These are phyloP conservation scores for Avahi laniger DNA, from an alignment of 2,797 vertebrate species.

Conservation along the genomic window DNA sequence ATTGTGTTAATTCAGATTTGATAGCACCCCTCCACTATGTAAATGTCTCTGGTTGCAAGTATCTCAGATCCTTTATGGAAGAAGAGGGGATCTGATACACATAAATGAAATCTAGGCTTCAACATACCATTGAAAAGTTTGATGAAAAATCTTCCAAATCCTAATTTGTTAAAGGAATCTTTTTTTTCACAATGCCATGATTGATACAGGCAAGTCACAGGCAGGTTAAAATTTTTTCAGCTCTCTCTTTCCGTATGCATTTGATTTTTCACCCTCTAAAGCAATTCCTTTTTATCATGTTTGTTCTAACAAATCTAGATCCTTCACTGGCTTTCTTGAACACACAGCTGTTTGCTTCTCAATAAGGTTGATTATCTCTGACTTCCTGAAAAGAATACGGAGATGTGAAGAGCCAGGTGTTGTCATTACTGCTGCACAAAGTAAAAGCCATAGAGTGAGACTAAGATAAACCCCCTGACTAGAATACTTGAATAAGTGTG, in stretches of 20 bases:
- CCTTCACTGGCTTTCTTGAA: conserved; percentile 27
- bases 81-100: not conserved
- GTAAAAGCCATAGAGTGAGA: conserved; percentile 14
- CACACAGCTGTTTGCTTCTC: conserved; percentile 53
- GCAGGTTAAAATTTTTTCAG: not conserved
- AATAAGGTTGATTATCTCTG: conserved; percentile 44
- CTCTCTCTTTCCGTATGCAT: not conserved
- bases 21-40: not conserved
- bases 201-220: not conserved
- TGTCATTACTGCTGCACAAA: not conserved
- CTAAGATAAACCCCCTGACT: not conserved
- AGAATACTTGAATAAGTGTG: not conserved
- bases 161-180: conserved; percentile 36
- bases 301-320: conserved; percentile 54
- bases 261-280: conserved; percentile 57
- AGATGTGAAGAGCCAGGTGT: conserved; percentile 52
- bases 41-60: not conserved
- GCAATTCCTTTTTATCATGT: conserved; percentile 37
- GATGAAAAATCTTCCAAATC: conserved; percentile 17
- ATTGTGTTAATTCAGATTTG: not conserved
- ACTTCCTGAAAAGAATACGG: conserved; percentile 34
- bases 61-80: not conserved
- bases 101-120: not conserved
- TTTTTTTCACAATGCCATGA: not conserved
- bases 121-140: not conserved